Base-by-base conservation (phyloP, 2,888 invertebrate species). In the Philereme transversata region DNA sequence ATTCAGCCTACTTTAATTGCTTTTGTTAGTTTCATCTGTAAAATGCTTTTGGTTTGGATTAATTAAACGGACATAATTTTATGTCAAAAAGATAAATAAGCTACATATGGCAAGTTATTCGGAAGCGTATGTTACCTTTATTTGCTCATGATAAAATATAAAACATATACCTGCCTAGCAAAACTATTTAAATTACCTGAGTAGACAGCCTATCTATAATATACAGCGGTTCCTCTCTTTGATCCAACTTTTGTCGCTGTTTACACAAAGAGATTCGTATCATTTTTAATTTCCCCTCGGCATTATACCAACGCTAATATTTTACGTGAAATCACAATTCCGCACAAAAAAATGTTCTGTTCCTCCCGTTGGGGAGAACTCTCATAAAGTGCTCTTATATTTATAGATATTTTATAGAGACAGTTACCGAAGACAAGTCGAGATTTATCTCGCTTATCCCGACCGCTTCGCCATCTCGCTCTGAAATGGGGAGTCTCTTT, bases 261-360 rank as follows among this genome's bases (percentile, higher is more conserved):
- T 78, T 76, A 74, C 70, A 78, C 79, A 81, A 79, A 80, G 72
- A 80, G 76, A 81, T 81, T 79, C 76, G 76, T 79, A 77, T 81
- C 79, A 72, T 76, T 84, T 62, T 83, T 84, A 86, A 86, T 86
- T 86, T 84, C 83, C 84, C 82, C 76, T 81, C 75, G 84, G 86
- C 76, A 84, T 84, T 83, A 79, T 79, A 78, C 82, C 75, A 79
- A 64, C 68, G 64, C 64, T 83, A 80, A 85, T 84, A 83, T 82
- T 84, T 85, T 84, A 80, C 82, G 80, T 83, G 81, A 79, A 77
- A 81, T 83, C 76, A 78, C 76, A 81, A 78, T 77, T 78, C 68
- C 75, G 69, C 70, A 69, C 72, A 72, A 79, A 81, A n/a, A 79
- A 81, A 81, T 81, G 80, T 81, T 82, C 77, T 78, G 75, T 75